Evolutionary conservation across 2,113 vertebrate species (phyloP), one percentile per base, ranked within the genome.

Genomic region (Tichodroma muraria): DNA sequence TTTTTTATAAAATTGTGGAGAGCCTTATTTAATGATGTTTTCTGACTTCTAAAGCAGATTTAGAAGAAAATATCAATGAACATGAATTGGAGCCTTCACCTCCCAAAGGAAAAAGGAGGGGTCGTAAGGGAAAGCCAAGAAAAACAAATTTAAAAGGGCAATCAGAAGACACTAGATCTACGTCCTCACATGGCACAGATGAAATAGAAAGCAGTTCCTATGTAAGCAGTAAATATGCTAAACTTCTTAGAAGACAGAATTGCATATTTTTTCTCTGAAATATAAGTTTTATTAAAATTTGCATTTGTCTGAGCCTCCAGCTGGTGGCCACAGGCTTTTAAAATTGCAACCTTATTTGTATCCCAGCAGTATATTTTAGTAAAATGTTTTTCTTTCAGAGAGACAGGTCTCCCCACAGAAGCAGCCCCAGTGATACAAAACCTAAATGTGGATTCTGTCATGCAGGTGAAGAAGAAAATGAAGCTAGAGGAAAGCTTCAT

Each of bases 371-470:
- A 92, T 96, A 85, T 96, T 96, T 97, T 96, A 93, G 94, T 95
- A 57, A 78, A 95, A 90, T 96, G 95, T 97, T 97, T 97, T 92
- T 94, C 94, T 97, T 96, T 95, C 93, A 99, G 99, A 98, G 99
- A 98, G 99, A 99, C 96, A 97, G 99, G 92, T 99, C 99, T 91
- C 99, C 99, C 93, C 98, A 99, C 85, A 98, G 99, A 97, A 97
- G 98, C 97, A 99, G 99, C 93, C 98, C 98, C 47, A 98, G 98
- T 97, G 99, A 99, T 80, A 98, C 98, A 76, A 99, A 99, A 81
- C 99, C 99, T 97, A 99, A 99, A 96, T 99, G 99, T 97, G 99
- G 99, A 93, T 99, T 99, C 95, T 99, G 99, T 97, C 99, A 99
- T 52, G 99, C 99, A 71, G 99, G 99, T 37, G 99, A 99, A 69